These are phyloP conservation scores for Caenorhabditis briggsae DNA, from an alignment of 1,140 invertebrate species.

Conservation along the genomic window DNA sequence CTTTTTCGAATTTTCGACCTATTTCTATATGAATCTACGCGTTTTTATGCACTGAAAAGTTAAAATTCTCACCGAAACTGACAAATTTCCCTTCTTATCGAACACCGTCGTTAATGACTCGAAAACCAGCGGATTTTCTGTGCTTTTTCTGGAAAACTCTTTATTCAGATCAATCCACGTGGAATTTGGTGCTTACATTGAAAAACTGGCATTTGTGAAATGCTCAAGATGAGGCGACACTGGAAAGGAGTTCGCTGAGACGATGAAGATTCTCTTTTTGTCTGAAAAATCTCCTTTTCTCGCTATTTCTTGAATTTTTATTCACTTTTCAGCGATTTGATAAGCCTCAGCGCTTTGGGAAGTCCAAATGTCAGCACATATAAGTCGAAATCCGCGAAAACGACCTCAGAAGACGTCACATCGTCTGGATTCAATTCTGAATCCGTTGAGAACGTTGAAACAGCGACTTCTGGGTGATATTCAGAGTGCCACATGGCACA, in stretches of 20 bases:
- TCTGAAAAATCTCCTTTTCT: not conserved
- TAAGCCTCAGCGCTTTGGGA: not conserved
- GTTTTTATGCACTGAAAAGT: too few species aligned
- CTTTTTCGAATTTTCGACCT: not conserved
- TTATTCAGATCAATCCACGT: not conserved
- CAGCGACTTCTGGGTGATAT: not conserved
- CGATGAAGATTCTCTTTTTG: slow-evolving; percentile 24
- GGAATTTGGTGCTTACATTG: slow-evolving; percentile 8
- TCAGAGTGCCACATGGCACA: not conserved
- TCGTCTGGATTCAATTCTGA: slow-evolving; percentile 4
- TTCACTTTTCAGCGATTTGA: slow-evolving; percentile 7
- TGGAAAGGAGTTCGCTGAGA: not conserved
- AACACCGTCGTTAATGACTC: not conserved
- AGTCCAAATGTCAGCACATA: not conserved
- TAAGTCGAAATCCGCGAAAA: slow-evolving; percentile 43
- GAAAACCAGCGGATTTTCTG: too few species aligned
- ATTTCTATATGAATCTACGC: not conserved
- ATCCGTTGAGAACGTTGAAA: not conserved
- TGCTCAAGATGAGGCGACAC: not conserved
- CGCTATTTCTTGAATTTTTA: not conserved
- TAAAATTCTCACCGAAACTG: not conserved
- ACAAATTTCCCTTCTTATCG: not conserved
- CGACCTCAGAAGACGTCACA: not conserved
- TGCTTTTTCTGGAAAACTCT: not conserved
- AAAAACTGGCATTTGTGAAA: not conserved